phyloP scores from a whole-genome alignment of 2,797 vertebrate species.

The Capromys pilorides region DNA sequence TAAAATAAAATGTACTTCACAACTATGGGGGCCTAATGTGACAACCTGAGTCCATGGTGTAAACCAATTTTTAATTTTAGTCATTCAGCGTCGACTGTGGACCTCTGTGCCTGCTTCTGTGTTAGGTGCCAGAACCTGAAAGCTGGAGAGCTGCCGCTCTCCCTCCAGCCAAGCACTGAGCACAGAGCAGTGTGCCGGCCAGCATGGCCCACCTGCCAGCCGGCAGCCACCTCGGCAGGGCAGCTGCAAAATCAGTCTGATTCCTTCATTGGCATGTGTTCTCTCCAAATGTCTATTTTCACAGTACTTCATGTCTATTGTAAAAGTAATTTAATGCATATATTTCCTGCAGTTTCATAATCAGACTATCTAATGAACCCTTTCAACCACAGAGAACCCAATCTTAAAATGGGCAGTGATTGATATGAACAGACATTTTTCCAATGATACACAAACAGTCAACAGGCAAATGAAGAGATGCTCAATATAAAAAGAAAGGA shows the following conservation, averaged over 20 bases:
- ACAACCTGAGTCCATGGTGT: neutral
- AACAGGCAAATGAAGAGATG: neutral
- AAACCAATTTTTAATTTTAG: neutral
- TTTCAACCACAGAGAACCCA: neutral
- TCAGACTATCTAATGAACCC: neutral
- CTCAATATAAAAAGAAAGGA: neutral
- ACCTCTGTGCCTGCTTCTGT: neutral
- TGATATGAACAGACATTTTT: neutral
- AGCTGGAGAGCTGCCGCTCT: neutral
- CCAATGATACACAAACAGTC: neutral
- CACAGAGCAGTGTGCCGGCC: too few species aligned
- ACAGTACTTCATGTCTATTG: neutral
- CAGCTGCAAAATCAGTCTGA: neutral
- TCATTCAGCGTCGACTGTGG: neutral
- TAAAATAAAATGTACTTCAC: neutral
- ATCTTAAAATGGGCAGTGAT: neutral
- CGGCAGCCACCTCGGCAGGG: too few species aligned
- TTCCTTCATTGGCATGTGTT: neutral
- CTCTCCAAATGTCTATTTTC: neutral
- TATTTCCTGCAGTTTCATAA: neutral
- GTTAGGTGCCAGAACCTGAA: neutral
- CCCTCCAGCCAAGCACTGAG: neutral
- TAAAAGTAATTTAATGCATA: neutral
- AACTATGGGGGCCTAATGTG: neutral
- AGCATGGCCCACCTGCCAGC: too few species aligned